Conservation (phyloP, 2,888 invertebrate genomes). For the Apamea anceps region DNA sequence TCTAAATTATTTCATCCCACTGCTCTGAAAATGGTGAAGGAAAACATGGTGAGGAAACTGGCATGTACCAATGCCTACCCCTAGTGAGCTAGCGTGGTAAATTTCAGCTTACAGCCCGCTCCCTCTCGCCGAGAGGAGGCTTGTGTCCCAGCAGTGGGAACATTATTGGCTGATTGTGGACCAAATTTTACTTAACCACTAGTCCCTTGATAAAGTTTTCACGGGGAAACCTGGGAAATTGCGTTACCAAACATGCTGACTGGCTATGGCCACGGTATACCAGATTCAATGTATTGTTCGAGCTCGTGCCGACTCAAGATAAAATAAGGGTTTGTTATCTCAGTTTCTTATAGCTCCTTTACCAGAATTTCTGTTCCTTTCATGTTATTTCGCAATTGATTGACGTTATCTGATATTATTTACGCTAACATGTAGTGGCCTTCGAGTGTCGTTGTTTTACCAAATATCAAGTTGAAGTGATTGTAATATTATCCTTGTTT, state of each 20-base stretch:
- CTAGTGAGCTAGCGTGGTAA: neutral
- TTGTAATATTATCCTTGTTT: conserved; percentile 27
- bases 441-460: conserved; percentile 6
- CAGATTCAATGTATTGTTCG: neutral
- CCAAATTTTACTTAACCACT: neutral
- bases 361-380: neutral
- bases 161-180: neutral
- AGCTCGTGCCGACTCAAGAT: neutral
- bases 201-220: neutral
- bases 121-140: neutral
- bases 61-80: neutral
- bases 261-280: neutral
- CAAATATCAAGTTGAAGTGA: conserved; percentile 14
- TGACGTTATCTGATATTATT: conserved; percentile 35
- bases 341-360: neutral
- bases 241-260: neutral
- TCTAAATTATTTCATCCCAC: neutral
- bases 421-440: neutral
- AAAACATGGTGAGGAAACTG: neutral
- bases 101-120: neutral
- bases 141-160: neutral
- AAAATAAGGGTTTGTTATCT: neutral
- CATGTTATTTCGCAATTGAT: neutral
- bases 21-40: neutral
- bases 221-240: no score